These are phyloP conservation scores for Paramormyrops hopkinsi DNA, from an alignment of 2,797 vertebrate genomes.

Conservation along the genomic window DNA sequence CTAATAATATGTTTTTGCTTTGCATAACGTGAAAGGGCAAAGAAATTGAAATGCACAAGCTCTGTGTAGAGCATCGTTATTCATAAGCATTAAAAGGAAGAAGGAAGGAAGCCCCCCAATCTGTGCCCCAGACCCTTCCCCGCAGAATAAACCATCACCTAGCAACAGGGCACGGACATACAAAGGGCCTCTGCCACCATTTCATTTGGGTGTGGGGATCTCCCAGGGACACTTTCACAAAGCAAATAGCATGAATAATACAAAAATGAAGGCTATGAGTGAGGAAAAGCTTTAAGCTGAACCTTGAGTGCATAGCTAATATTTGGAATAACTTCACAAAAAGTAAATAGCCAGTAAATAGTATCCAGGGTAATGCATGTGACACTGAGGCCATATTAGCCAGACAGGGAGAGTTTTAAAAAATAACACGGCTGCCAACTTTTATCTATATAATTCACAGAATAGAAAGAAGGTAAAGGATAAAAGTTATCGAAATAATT, in stretches of 20 bases:
- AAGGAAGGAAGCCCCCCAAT: background rate
- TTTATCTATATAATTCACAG: background rate
- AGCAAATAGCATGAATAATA: constrained; percentile 9
- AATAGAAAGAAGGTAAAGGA: background rate
- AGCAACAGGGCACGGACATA: background rate
- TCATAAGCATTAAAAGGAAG: background rate
- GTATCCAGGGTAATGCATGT: background rate
- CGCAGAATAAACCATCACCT: background rate
- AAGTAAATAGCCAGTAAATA: background rate
- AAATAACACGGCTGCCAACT: background rate
- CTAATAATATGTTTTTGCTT: background rate
- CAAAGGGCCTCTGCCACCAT: background rate
- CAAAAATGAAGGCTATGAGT: background rate
- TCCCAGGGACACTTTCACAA: background rate
- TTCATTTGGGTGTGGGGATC: background rate
- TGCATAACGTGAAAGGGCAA: background rate
- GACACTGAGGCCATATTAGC: background rate
- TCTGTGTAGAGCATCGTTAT: background rate
- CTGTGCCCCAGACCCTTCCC: background rate
- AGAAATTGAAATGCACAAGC: background rate
- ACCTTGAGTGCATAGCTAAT: background rate
- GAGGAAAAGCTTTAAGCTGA: background rate
- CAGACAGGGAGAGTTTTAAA: background rate
- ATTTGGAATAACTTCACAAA: background rate
- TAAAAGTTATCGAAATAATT: background rate